phyloP scores from a whole-genome alignment of 1,140 invertebrate genomes.

The Dreissena rostriformis region DNA sequence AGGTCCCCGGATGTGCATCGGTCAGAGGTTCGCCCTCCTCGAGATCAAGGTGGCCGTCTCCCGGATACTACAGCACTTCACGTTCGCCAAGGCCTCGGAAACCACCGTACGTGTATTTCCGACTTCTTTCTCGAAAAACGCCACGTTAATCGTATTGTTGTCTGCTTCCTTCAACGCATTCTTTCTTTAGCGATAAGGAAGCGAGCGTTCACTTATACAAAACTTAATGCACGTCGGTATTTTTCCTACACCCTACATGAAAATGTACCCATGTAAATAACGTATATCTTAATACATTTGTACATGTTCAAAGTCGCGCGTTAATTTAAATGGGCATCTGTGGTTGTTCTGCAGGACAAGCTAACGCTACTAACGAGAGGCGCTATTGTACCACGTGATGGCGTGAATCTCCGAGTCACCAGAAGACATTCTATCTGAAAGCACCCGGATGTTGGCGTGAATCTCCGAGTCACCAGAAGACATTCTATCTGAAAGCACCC shows the following conservation, averaged over 20 bases:
- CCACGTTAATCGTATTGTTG: no score
- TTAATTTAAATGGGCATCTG: neutral
- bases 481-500: slow-evolving; percentile 52
- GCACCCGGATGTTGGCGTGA: slow-evolving; percentile 31
- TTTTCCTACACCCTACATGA: no score
- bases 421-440: slow-evolving; percentile 50
- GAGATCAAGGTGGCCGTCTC: slow-evolving; percentile 75
- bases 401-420: slow-evolving; percentile 59
- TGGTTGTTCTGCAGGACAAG: slow-evolving; percentile 52
- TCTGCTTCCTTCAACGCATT: no score
- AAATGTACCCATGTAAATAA: no score
- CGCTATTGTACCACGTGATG: slow-evolving; percentile 71
- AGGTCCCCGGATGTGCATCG: slow-evolving; percentile 80
- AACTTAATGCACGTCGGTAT: no score
- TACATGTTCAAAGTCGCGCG: neutral
- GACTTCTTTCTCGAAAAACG: no score
- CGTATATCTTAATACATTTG: no score
- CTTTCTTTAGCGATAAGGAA: no score
- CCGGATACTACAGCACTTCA: slow-evolving; percentile 70
- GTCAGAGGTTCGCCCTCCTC: slow-evolving; percentile 77
- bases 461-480: slow-evolving; percentile 58
- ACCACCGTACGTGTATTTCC: slow-evolving; percentile 7
- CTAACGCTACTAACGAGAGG: slow-evolving; percentile 67
- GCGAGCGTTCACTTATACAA: no score
- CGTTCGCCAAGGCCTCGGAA: slow-evolving; percentile 18